Evolutionary conservation across 35 echinoderm and acorn worm species (phyloP), one percentile per base, ranked within the genome.

Genomic region (Stichopus chloronotus): DNA sequence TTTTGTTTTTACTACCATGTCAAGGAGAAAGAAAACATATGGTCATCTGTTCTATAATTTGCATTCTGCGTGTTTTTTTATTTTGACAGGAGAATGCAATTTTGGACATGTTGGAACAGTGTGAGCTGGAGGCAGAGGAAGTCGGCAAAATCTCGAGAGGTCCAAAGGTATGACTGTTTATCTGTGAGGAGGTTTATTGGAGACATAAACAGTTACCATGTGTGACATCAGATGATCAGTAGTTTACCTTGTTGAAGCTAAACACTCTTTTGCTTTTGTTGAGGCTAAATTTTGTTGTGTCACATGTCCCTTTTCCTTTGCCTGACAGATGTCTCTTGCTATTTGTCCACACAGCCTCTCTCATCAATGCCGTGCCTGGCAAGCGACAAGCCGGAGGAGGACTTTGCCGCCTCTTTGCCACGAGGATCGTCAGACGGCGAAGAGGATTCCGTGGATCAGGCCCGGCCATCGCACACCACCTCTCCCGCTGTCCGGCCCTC

Each of bases 31-130:
- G 30, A 43, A 43, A 43, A 43, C 30, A 43, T 43, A 43, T 3
- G 30, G 30, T 43, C 3, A 43, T 43, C 30, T 43, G 30, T 43
- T 43, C n/a, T 43, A 3, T 43, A 43, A 43, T 43, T 43, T 43
- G 30, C 30, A 43, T 43, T 43, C 30, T 43, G 30, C 30, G 0
- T 43, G 30, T 43, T 43, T 43, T 43, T 43, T 43, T 63, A 57
- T 87, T 25, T 11, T 87, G 2, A 87, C 55, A 98, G 96, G 96
- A 98, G 57, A 93, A 98, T 94, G 94, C 92, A 30, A 82, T 96
- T 57, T 84, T 98, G 6, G 96, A 98, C 78, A 92, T 94, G 96
- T 93, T 98, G 84, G 94, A 96, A 24, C 94, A 95, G 84, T 98
- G 94, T 96, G 96, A 98, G 9, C 59, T 95, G 10, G 90, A 92